Evolutionary conservation across 2,113 vertebrate species (phyloP).

Genomic region (Ardeotis arabs): DNA sequence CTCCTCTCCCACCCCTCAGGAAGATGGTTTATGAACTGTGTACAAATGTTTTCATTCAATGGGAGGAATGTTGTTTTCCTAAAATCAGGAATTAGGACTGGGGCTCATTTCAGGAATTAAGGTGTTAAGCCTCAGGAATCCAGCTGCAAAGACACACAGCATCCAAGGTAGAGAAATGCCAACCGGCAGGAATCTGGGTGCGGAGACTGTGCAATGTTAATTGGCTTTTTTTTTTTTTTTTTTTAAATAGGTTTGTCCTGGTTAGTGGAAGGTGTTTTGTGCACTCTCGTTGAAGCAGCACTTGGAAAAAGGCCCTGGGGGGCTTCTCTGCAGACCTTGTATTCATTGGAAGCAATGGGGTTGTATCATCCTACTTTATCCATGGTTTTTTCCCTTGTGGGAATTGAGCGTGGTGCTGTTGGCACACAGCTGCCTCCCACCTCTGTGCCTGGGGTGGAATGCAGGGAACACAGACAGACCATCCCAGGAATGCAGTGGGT

Average conservation of each 20-base stretch:
- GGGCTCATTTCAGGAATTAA: constrained; percentile 70
- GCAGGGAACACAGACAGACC: constrained; percentile 60
- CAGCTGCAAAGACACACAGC: constrained; percentile 39
- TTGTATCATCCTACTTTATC: constrained; percentile 10
- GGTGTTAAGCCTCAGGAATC: constrained; percentile 77
- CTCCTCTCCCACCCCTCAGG: constrained; percentile 16
- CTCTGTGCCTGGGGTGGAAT: constrained; percentile 43
- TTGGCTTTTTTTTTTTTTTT: background rate
- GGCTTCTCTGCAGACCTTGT: constrained; percentile 10
- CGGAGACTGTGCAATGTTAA: constrained; percentile 38
- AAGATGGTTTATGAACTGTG: constrained; percentile 78
- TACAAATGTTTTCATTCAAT: constrained; percentile 66
- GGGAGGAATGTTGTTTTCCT: constrained; percentile 76
- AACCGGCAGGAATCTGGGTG: constrained; percentile 55
- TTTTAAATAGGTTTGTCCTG: constrained; percentile 7
- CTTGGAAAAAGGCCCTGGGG: constrained; percentile 15
- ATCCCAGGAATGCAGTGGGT: constrained; percentile 60
- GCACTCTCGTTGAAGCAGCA: background rate
- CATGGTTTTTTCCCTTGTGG: constrained; percentile 5
- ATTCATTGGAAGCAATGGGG: background rate
- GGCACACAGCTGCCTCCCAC: constrained; percentile 50
- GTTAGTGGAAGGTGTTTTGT: constrained; percentile 20
- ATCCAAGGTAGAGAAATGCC: constrained; percentile 26
- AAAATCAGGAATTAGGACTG: constrained; percentile 63
- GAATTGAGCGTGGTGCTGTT: background rate